A percentile compares a stretch with the other conserved stretches of the same genome.
Conservation (phyloP, 1,140 invertebrate species). For the Zaprionus tsacasi region DNA sequence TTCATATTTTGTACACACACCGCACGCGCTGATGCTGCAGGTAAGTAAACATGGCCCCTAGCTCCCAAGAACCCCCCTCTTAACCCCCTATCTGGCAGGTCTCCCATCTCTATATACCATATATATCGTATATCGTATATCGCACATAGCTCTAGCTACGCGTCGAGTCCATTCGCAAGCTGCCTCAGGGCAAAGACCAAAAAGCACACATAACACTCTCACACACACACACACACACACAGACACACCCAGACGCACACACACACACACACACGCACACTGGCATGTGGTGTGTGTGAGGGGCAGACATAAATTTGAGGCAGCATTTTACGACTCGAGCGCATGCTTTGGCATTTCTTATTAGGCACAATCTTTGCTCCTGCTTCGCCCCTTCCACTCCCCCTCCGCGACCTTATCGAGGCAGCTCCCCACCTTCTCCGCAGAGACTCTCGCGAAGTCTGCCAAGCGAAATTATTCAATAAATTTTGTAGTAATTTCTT, state of each 20-base stretch:
- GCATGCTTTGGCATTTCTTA: conserved; percentile 79
- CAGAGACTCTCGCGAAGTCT: conserved; percentile 16
- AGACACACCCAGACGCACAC: conserved; percentile 7
- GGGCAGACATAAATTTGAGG: conserved; percentile 63
- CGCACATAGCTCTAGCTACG: conserved; percentile 5
- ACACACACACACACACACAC: conserved; percentile 6
- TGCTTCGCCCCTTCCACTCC: neutral
- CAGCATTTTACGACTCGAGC: conserved; percentile 75
- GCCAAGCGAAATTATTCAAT: conserved; percentile 76
- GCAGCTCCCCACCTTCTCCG: conserved; percentile 1
- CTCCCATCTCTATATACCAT: neutral
- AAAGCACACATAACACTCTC: conserved; percentile 15
- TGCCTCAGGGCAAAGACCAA: conserved; percentile 10
- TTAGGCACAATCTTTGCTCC: conserved; percentile 57
- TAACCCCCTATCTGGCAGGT: neutral
- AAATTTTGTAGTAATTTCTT: conserved; percentile 83
- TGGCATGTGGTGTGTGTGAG: neutral
- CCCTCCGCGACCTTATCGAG: conserved; percentile 23
- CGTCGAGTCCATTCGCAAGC: conserved; percentile 20
- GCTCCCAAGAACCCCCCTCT: neutral
- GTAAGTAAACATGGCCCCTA: conserved; percentile 86
- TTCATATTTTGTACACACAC: conserved; percentile 99
- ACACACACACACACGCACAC: conserved; percentile 5
- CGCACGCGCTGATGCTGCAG: conserved; percentile 99
- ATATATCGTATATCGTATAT: conserved; percentile 7